Evolutionary conservation across 2,797 vertebrate species (phyloP).

Genomic region (Sebastes kiyomatsui): DNA sequence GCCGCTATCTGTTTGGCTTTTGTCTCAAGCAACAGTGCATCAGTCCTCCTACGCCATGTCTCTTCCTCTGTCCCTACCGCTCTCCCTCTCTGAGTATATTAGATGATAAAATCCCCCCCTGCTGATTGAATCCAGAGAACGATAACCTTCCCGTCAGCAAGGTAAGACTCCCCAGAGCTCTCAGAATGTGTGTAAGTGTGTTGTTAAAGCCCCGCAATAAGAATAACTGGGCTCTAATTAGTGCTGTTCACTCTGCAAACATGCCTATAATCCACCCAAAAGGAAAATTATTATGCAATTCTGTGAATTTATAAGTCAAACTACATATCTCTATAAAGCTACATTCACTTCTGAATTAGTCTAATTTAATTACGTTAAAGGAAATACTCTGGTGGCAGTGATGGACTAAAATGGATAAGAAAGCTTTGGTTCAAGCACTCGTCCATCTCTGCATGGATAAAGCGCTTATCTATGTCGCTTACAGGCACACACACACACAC

Average conservation of each 20-base stretch:
- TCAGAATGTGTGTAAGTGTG: constrained; percentile 45
- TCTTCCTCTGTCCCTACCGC: constrained; percentile 9
- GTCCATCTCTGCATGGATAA: constrained; percentile 29
- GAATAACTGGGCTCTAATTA: constrained; percentile 59
- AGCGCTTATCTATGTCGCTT: constrained; percentile 16
- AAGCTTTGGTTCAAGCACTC: constrained; percentile 2
- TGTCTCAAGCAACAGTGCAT: constrained; percentile 31
- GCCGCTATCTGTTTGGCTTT: constrained; percentile 23
- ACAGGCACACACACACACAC: not conserved
- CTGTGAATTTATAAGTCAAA: not conserved
- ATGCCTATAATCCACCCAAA: constrained; percentile 14
- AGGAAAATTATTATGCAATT: constrained; percentile 23
- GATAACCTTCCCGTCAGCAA: constrained; percentile 73
- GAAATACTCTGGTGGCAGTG: constrained; percentile 6
- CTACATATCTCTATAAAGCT: not conserved
- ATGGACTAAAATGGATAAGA: constrained; percentile 20
- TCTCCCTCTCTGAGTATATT: constrained; percentile 31
- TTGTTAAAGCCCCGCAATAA: constrained; percentile 43
- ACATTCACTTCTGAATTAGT: not conserved
- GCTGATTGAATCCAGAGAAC: constrained; percentile 33
- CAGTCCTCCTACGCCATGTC: not conserved
- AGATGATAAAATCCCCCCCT: constrained; percentile 54
- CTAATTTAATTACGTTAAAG: constrained; percentile 16
- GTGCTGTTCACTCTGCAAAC: constrained; percentile 34
- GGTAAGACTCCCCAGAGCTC: constrained; percentile 46